Conservation (phyloP, 2,888 invertebrate genomes). For the Villa cingulata region DNA sequence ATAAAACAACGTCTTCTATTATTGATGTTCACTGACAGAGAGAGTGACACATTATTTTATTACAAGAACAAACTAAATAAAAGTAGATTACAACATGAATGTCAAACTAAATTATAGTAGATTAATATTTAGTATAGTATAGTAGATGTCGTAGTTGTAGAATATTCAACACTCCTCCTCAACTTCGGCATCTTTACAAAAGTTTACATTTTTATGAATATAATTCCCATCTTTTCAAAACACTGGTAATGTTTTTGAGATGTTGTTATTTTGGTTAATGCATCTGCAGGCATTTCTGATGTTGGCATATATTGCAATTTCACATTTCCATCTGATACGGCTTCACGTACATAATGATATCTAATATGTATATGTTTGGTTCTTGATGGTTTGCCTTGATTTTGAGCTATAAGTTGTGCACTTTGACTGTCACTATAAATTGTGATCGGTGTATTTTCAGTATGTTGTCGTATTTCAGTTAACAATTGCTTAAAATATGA, state of each 20-base stretch:
- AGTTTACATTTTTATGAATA: too few relatives aligned
- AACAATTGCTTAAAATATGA: neutral
- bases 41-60: too few relatives aligned
- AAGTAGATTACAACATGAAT: too few relatives aligned
- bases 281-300: conserved; percentile 1
- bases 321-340: neutral
- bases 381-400: neutral
- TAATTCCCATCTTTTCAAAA: conserved; percentile 1
- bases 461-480: neutral
- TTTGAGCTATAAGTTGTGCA: neutral
- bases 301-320: neutral
- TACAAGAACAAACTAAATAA: too few relatives aligned
- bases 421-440: neutral
- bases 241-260: neutral
- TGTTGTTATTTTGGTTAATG: conserved; percentile 4
- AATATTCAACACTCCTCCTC: too few relatives aligned
- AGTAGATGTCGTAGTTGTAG: too few relatives aligned
- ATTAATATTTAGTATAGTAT: too few relatives aligned
- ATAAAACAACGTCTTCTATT: too few relatives aligned
- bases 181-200: too few relatives aligned
- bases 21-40: too few relatives aligned
- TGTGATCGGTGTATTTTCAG: neutral
- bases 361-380: neutral
- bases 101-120: too few relatives aligned
- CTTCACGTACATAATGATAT: neutral